phyloP scores from a whole-genome alignment of 2,113 vertebrate species.

The Pungitius pungitius region DNA sequence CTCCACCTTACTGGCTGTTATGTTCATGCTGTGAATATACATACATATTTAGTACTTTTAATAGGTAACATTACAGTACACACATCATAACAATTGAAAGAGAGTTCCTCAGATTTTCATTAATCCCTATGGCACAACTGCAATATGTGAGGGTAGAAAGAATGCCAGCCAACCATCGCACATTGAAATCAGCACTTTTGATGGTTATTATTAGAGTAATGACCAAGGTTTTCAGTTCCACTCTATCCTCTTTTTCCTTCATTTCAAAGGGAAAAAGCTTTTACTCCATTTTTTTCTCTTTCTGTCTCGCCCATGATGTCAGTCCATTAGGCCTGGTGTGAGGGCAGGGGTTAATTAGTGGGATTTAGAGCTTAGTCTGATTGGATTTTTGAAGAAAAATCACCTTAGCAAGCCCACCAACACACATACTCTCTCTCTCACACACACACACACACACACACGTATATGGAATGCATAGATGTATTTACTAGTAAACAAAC shows the following conservation, averaged over 20 bases:
- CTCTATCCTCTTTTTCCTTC: not conserved
- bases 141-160: not conserved
- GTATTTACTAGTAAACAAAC: slow-evolving; percentile 11
- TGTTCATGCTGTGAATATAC: not conserved
- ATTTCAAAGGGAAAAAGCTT: not conserved
- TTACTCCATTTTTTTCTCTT: not conserved
- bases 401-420: not conserved
- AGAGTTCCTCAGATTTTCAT: not conserved
- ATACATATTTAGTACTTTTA: not conserved
- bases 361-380: slow-evolving; percentile 61
- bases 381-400: slow-evolving; percentile 58
- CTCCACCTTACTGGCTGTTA: not conserved
- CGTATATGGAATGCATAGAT: not conserved
- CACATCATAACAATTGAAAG: not conserved
- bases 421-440: slow-evolving; percentile 28
- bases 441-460: slow-evolving; percentile 24
- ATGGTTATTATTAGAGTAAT: not conserved
- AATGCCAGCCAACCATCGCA: not conserved
- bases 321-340: slow-evolving; percentile 49
- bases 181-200: slow-evolving; percentile 18
- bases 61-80: not conserved
- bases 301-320: not conserved
- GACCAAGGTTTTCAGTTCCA: slow-evolving; percentile 3
- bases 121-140: not conserved
- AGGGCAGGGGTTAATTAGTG: slow-evolving; percentile 69